Evolutionary conservation across 2,797 vertebrate genomes (phyloP).

Genomic region (Rhinella marina): DNA sequence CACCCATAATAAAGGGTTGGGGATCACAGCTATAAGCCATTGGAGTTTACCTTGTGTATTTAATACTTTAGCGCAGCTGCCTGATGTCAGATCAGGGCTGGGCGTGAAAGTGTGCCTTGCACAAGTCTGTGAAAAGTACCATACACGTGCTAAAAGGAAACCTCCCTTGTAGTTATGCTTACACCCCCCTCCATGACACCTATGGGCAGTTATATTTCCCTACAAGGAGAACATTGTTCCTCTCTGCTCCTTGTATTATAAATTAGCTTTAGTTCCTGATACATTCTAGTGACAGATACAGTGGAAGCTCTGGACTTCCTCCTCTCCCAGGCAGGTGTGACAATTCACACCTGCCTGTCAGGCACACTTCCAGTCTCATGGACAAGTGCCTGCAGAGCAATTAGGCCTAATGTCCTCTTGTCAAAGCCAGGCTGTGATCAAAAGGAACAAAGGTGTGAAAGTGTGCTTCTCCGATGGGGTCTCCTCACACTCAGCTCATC

Average conservation of each 20-base stretch:
- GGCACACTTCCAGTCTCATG: conserved; percentile 45
- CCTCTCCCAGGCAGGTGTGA: not conserved
- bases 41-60: too few species aligned
- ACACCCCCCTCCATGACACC: not conserved
- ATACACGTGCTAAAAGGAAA: not conserved
- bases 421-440: conserved; percentile 10
- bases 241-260: not conserved
- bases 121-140: not conserved
- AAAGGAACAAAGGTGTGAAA: conserved; percentile 40
- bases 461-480: conserved; percentile 35
- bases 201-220: not conserved
- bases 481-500: conserved; percentile 15
- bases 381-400: conserved; percentile 1
- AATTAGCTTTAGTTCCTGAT: too few species aligned
- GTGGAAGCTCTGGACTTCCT: not conserved
- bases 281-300: not conserved
- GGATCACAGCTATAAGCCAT: too few species aligned
- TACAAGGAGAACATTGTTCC: not conserved
- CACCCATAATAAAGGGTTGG: too few species aligned
- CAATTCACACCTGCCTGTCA: not conserved
- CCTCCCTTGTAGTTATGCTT: not conserved
- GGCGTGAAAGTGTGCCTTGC: conserved; percentile 41
- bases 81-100: too few species aligned
- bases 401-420: conserved; percentile 32
- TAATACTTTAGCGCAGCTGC: too few species aligned